Evolutionary conservation across 2,888 invertebrate species (phyloP).

Genomic region (Euclidia mi): DNA sequence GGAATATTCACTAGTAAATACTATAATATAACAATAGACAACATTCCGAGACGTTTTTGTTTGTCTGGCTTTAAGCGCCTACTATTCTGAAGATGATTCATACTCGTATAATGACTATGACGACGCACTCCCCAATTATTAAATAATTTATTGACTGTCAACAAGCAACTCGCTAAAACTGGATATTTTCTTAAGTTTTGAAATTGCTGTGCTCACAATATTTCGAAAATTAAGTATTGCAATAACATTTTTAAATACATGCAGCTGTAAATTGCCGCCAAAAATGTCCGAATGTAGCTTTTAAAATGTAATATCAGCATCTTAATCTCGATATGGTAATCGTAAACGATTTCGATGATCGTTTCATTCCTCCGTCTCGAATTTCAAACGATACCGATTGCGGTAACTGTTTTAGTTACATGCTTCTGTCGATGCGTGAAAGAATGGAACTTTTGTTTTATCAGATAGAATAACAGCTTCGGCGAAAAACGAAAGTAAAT

Average conservation of each 20-base stretch:
- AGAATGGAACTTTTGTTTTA: conserved; percentile 23
- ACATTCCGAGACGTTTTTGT: too few relatives aligned
- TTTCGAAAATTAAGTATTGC: too few relatives aligned
- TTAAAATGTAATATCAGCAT: conserved; percentile 45
- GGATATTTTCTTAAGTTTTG: too few relatives aligned
- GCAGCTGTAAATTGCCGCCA: conserved; percentile 5
- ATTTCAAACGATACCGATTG: conserved; percentile 47
- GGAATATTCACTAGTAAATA: too few relatives aligned
- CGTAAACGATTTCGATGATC: conserved; percentile 44
- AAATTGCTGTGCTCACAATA: too few relatives aligned
- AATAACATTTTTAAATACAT: conserved; percentile 1
- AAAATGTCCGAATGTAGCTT: conserved; percentile 30
- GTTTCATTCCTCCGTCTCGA: conserved; percentile 30
- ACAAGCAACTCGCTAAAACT: too few relatives aligned
- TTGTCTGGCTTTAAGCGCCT: too few relatives aligned
- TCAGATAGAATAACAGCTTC: conserved; percentile 3
- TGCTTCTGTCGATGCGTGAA: conserved; percentile 16
- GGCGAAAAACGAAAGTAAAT: conserved; percentile 5
- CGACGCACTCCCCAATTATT: too few relatives aligned
- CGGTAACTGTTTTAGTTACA: conserved; percentile 13
- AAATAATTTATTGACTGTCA: too few relatives aligned
- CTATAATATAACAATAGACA: too few relatives aligned
- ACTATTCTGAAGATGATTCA: too few relatives aligned
- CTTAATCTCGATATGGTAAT: conserved; percentile 43
- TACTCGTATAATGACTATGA: too few relatives aligned